Base-by-base conservation (phyloP, 1,140 invertebrate genomes). In the Bombus polaris region DNA sequence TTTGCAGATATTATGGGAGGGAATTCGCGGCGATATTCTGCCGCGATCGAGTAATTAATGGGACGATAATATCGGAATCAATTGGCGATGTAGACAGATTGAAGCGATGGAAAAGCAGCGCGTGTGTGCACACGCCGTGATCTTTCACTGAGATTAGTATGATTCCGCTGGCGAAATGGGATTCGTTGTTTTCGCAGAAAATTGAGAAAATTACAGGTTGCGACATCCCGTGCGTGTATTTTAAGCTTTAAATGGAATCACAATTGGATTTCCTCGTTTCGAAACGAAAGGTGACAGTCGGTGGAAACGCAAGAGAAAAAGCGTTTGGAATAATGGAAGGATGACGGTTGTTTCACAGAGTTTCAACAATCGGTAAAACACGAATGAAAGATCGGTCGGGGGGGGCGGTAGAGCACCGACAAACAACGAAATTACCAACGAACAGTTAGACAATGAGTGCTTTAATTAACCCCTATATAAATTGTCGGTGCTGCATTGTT, bases 391-490 rank as follows among this genome's bases (percentile, higher is more conserved):
- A 75, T 22, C 12, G 59, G 10, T 2, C 10, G 10, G 18, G 4
- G 32, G 32, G 22, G 42, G 32, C 18, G 47, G 47, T 0, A 6
- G 1, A 2, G 18, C 5, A 35, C 5, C 3, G 47, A 22, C 47
- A 44, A 73, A 47, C 42, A 59, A 32, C 28, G 47, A 65, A 70
- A 35, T 78, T 57, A 71, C 39, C 39, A 25, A 37, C 22, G 10
- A 18, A 12, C 28, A 12, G 74, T 83, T 78, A 39, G 37, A 83
- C 82, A 83, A 78, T 71, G 66, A 59, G 39, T 66, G 22, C 47
- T 84, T 79, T 83, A 83, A 83, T 83, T 83, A 83, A 78, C 65
- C 82, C 65, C 73, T 39, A 28, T 70, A 57, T 77, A 83, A 83
- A 83, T 78, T 71, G 65, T 35, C 13, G 47, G 35, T 9, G 74